phyloP scores from a whole-genome alignment of 2,888 invertebrate genomes.

The Epirrita christyi region DNA sequence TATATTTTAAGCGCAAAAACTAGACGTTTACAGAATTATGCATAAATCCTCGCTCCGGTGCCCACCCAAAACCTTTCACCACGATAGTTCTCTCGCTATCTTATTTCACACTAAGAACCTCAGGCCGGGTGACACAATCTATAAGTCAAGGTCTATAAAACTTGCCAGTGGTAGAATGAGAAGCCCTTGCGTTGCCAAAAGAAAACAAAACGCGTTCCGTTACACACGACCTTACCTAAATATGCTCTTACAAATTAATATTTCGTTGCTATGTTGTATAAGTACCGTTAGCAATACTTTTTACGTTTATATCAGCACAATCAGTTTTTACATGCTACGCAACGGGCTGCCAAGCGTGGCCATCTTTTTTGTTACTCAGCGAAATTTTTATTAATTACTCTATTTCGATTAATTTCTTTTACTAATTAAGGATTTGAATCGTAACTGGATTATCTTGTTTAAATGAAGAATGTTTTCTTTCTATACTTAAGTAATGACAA shows the following conservation, averaged over 20 bases:
- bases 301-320: constrained; percentile 47
- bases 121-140: too few relatives aligned
- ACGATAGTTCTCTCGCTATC: too few relatives aligned
- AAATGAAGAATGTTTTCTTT: too few relatives aligned
- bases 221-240: constrained; percentile 30
- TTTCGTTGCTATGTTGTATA: constrained; percentile 45
- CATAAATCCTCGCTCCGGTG: too few relatives aligned
- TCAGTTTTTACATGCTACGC: constrained; percentile 44
- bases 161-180: background rate
- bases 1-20: too few relatives aligned
- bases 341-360: constrained; percentile 42
- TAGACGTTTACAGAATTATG: too few relatives aligned
- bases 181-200: constrained; percentile 5
- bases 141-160: too few relatives aligned
- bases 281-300: constrained; percentile 43
- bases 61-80: too few relatives aligned
- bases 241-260: constrained; percentile 36
- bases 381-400: constrained; percentile 66
- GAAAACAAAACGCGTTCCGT: constrained; percentile 26
- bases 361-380: constrained; percentile 43
- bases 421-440: constrained; percentile 49
- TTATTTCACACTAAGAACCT: too few relatives aligned
- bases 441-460: constrained; percentile 41
- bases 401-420: constrained; percentile 58
- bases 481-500: too few relatives aligned